Evolutionary conservation across 2,797 vertebrate species (phyloP), one percentile per base, ranked within the genome.

Genomic region (Phoebastria nigripes): DNA sequence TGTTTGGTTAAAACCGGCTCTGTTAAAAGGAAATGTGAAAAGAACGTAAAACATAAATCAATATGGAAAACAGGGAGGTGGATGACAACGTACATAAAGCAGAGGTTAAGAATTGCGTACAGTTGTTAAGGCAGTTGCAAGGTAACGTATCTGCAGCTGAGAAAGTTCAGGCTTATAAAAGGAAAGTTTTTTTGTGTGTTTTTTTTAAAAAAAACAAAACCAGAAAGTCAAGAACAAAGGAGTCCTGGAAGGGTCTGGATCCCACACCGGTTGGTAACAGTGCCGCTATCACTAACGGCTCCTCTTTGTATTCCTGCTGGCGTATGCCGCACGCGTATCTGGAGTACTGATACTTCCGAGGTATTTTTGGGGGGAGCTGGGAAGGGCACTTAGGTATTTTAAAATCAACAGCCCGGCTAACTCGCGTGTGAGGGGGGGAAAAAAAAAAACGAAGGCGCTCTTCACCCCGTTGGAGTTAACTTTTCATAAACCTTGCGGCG

Each of bases 151-250:
- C 87, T 47, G 70, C 42, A 41, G 76, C 91, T 82, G 93, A 83
- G 93, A 94, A 96, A 95, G 91, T 95, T 96, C 85, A 66, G 80
- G 58, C 66, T 93, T 74, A 49, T 56, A 59, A 78, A 85, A 93
- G 66, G 58, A 61, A 91, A 90, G 74, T 51, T 83, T 82, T 37
- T 93, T 58, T 49, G 11, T 58, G 29, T 11, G 21, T 56, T 21
- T n/a, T 59, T 44, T 49, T 3, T 12, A 44, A 58, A 47, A 25
- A 54, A n/a, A 13, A 19, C 44, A 15, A 76, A 93, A 87, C 29
- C 90, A 94, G 86, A 90, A 94, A 92, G 91, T 95, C 35, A 88
- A 69, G 94, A 96, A 96, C 94, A 95, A 97, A 96, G 96, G 94
- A 97, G 91, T 79, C 85, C 54, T 83, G 94, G 86, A 69, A 84